These are phyloP conservation scores for Noctilio leporinus DNA, from an alignment of 2,113 vertebrate genomes.

Conservation along the genomic window DNA sequence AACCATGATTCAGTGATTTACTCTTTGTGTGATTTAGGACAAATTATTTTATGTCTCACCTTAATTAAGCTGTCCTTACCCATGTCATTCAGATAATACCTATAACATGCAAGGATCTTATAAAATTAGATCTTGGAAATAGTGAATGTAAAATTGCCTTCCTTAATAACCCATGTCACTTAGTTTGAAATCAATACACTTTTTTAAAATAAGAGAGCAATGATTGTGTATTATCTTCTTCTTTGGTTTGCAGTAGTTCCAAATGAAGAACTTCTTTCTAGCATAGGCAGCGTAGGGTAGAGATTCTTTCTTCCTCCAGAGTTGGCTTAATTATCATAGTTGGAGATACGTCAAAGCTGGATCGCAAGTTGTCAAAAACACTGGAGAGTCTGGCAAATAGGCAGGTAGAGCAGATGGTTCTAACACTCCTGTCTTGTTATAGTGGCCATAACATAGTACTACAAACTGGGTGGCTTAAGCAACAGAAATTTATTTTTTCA, in stretches of 20 bases:
- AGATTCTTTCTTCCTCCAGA: not conserved
- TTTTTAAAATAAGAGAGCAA: not conserved
- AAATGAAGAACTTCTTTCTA: not conserved
- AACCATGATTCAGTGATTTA: not conserved
- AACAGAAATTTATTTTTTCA: not conserved
- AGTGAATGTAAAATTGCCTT: not conserved
- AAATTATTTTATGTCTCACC: not conserved
- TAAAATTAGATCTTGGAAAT: not conserved
- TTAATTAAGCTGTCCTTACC: not conserved
- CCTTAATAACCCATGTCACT: not conserved
- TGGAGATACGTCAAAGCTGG: not conserved
- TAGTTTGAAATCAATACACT: not conserved
- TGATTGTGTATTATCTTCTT: not conserved
- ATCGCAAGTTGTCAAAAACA: not conserved
- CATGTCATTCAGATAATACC: not conserved
- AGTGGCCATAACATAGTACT: rapidly evolving
- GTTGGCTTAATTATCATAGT: not conserved
- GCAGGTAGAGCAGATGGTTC: not conserved
- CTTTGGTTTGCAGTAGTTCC: not conserved
- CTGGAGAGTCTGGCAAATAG: not conserved
- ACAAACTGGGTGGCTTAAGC: not conserved
- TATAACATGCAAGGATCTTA: not conserved
- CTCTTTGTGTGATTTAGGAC: not conserved
- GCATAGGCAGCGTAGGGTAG: rapidly evolving
- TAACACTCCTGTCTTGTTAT: not conserved